Percentiles rank a stretch among this genome's conserved stretches.
These are phyloP conservation scores for Vannuccia rotundouncinata DNA, from an alignment of 2,888 invertebrate genomes.

Conservation along the genomic window DNA sequence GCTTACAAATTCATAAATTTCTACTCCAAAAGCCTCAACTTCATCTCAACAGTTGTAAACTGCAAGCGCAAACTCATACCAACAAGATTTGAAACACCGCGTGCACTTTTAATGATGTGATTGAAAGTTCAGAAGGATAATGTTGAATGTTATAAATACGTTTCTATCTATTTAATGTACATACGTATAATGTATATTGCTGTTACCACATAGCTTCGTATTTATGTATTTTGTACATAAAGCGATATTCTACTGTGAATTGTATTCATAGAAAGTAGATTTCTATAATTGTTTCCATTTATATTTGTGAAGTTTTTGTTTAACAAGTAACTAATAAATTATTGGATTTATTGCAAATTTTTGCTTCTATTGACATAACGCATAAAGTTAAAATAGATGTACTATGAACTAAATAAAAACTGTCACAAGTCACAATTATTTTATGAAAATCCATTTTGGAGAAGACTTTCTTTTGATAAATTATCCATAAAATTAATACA, in stretches of 20 bases:
- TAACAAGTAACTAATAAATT: neutral
- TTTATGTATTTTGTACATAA: neutral
- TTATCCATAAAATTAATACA: no score
- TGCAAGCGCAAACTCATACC: neutral
- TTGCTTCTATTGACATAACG: neutral
- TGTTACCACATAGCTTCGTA: neutral
- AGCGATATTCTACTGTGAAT: neutral
- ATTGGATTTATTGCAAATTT: neutral
- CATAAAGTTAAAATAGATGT: neutral
- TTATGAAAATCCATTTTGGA: no score
- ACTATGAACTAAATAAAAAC: neutral
- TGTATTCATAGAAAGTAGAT: neutral
- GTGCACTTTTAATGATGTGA: neutral
- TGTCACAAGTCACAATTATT: no score
- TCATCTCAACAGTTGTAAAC: neutral
- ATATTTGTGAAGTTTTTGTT: neutral
- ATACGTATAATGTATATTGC: neutral
- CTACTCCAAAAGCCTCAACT: neutral
- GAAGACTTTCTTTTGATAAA: no score
- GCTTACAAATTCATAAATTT: neutral
- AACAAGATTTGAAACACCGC: neutral
- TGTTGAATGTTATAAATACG: neutral
- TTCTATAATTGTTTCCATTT: neutral
- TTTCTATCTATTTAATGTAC: neutral
- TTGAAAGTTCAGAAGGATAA: neutral